phyloP scores from a whole-genome alignment of 2,888 invertebrate genomes.

The Agrochola lychnidis region DNA sequence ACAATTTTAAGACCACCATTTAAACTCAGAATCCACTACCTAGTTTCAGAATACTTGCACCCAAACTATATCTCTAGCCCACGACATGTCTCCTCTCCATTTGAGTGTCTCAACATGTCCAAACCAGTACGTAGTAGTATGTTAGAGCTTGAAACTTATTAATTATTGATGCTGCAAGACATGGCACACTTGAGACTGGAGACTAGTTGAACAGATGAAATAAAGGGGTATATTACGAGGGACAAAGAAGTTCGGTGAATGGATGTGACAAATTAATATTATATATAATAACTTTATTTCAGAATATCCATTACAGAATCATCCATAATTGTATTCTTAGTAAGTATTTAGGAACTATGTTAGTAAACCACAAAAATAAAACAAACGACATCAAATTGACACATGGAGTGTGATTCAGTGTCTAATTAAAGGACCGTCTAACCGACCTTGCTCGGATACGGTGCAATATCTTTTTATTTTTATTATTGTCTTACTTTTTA shows the following conservation, averaged over 20 bases:
- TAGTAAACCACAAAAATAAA: no score
- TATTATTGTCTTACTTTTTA: no score
- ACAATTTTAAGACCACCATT: not conserved
- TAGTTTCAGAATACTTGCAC: conserved; percentile 3
- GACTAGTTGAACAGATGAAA: conserved; percentile 58
- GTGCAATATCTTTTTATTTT: no score
- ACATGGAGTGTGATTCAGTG: no score
- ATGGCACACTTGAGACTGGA: conserved; percentile 8
- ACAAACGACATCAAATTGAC: no score
- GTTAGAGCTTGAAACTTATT: conserved; percentile 50
- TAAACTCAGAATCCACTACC: not conserved
- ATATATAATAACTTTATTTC: no score
- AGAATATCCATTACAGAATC: no score
- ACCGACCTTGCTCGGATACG: no score
- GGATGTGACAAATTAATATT: conserved; percentile 22
- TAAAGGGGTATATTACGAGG: conserved; percentile 57
- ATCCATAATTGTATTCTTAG: no score
- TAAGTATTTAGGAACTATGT: no score
- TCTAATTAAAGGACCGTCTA: no score
- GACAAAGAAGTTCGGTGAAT: conserved; percentile 24
- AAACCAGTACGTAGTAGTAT: conserved; percentile 32
- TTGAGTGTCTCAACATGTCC: conserved; percentile 40
- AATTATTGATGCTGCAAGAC: conserved; percentile 54
- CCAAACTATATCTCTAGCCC: not conserved
- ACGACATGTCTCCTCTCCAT: conserved; percentile 21